Evolutionary conservation across 2,888 invertebrate species (phyloP).

Genomic region (Synanthedon andrenaeformis): DNA sequence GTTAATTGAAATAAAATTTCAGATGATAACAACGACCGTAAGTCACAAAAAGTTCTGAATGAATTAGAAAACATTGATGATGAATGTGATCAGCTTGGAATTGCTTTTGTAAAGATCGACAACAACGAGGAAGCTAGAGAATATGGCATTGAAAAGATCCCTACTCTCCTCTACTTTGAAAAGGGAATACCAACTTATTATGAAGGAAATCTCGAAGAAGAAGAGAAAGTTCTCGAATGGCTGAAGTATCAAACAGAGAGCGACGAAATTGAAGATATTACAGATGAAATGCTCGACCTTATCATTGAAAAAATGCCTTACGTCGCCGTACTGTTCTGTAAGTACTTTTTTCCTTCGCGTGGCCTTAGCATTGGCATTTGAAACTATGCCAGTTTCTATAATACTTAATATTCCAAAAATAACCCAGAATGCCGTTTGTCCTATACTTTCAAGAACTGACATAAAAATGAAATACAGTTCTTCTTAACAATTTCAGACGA

Average conservation of each 20-base stretch:
- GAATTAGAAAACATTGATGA: constrained; percentile 95
- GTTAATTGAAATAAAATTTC: constrained; percentile 1
- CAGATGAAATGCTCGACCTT: constrained; percentile 93
- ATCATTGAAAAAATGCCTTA: constrained; percentile 89
- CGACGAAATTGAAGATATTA: constrained; percentile 94
- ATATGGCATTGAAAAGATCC: constrained; percentile 91
- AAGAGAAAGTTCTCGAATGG: constrained; percentile 90
- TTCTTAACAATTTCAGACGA: constrained; percentile 77
- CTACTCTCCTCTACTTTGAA: constrained; percentile 86
- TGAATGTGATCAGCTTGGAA: constrained; percentile 88
- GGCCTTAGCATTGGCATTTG: constrained; percentile 33
- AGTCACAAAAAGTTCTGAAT: constrained; percentile 85
- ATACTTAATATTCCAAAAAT: constrained; percentile 19
- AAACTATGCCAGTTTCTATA: constrained; percentile 38
- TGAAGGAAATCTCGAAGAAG: constrained; percentile 89
- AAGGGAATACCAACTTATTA: constrained; percentile 81
- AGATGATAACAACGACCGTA: constrained; percentile 92
- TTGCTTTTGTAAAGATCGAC: constrained; percentile 93
- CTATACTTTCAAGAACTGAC: constrained; percentile 41
- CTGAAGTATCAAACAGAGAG: constrained; percentile 85
- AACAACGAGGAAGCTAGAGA: constrained; percentile 90
- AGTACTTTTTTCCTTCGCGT: constrained; percentile 47
- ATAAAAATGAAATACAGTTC: constrained; percentile 66
- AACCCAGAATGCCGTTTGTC: constrained; percentile 11
- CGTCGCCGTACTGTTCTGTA: constrained; percentile 93